Evolutionary conservation across 2,888 invertebrate genomes (phyloP).

Genomic region (Sturmia bella): DNA sequence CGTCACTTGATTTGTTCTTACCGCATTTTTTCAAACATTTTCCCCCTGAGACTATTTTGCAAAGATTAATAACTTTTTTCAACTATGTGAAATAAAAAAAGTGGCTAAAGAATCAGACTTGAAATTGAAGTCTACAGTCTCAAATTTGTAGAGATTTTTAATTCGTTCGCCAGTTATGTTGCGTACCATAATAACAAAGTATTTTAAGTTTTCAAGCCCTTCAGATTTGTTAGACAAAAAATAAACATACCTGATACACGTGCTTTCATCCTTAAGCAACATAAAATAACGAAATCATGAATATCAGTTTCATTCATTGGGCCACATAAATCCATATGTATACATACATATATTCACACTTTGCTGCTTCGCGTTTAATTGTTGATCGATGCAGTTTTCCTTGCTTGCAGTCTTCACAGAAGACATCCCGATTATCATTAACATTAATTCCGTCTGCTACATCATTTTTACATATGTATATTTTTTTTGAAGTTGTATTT

Average conservation of each 20-base stretch:
- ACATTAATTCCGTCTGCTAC: slow-evolving; percentile 40
- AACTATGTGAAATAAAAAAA: no score
- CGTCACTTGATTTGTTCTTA: no score
- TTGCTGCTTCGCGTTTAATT: slow-evolving; percentile 27
- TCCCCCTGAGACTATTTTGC: no score
- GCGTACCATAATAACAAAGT: slow-evolving; percentile 44
- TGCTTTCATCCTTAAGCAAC: slow-evolving; percentile 68
- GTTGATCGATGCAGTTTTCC: slow-evolving; percentile 43
- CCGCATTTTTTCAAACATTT: no score
- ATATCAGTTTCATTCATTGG: no score
- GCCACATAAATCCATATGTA: no score
- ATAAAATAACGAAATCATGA: slow-evolving; percentile 62
- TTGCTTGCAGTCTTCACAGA: slow-evolving; percentile 50
- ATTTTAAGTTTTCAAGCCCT: no score
- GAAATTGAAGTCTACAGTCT: no score
- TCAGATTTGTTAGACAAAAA: slow-evolving; percentile 48
- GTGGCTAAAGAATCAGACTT: no score
- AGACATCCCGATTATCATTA: slow-evolving; percentile 28
- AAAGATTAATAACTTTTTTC: no score
- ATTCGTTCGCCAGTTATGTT: slow-evolving; percentile 53
- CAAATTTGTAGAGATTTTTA: no score
- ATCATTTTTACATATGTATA: slow-evolving; percentile 45
- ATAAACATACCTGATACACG: slow-evolving; percentile 55
- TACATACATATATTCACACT: slow-evolving; percentile 56
- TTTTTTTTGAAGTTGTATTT: slow-evolving; percentile 44